A percentile compares a stretch with the other conserved stretches of the same genome.
phyloP scores from a whole-genome alignment of 1,140 invertebrate species.

The Ptiloglossa arizonensis region DNA sequence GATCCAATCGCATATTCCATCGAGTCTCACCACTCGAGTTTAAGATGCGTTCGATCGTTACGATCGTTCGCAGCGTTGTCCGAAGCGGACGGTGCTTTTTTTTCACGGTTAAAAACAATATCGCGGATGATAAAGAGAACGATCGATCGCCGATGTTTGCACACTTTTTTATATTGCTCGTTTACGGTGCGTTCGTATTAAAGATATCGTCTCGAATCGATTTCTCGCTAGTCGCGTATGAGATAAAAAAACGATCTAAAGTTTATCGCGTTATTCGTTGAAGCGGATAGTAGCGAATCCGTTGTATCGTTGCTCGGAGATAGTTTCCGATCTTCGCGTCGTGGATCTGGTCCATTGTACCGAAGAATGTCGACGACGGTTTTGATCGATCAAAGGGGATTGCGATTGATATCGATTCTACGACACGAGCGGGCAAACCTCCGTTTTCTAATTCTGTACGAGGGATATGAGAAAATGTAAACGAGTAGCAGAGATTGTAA shows the following conservation, averaged over 20 bases:
- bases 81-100: neutral
- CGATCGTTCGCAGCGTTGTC: neutral
- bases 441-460: too few relatives aligned
- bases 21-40: neutral
- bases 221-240: neutral
- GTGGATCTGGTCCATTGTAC: too few relatives aligned
- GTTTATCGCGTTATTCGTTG: neutral
- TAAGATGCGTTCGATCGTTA: neutral
- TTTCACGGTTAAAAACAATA: neutral
- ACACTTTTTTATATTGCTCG: neutral
- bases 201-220: neutral
- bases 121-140: neutral
- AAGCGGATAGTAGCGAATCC: neutral
- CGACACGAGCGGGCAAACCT: neutral
- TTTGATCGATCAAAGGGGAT: neutral
- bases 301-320: neutral
- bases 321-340: too few relatives aligned
- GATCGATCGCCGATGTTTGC: constrained; percentile 1
- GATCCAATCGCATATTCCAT: constrained; percentile 18
- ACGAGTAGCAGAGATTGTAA: neutral
- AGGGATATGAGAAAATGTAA: too few relatives aligned
- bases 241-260: neutral
- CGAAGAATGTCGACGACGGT: neutral
- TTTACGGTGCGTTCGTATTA: neutral
- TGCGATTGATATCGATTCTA: neutral